Conservation (phyloP, 2,888 invertebrate species). For the Euphydryas editha region DNA sequence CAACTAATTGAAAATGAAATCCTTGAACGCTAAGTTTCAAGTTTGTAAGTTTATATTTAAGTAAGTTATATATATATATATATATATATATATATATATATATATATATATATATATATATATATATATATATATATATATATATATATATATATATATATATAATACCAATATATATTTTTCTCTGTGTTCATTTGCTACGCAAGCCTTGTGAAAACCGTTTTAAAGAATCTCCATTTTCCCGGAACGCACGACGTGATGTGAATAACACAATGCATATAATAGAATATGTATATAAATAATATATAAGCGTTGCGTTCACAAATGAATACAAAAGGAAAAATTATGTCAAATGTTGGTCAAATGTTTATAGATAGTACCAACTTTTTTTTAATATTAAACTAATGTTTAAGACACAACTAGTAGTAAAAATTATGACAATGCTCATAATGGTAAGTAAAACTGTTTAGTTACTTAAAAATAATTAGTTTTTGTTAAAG, state of each 20-base stretch:
- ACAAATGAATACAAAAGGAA: neutral
- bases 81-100: too few species aligned
- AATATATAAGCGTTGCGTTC: neutral
- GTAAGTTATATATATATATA: too few species aligned
- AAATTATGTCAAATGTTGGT: too few species aligned
- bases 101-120: too few species aligned
- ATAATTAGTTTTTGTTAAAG: too few species aligned
- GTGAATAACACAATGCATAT: neutral
- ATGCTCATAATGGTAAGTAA: too few species aligned
- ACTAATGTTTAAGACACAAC: too few species aligned
- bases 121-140: too few species aligned
- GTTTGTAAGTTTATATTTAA: neutral
- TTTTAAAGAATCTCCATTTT: neutral
- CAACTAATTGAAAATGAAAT: neutral
- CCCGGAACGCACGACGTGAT: neutral
- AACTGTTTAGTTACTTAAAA: too few species aligned
- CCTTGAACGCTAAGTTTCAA: neutral
- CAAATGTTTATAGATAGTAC: too few species aligned
- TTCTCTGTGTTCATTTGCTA: neutral
- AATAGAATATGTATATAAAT: neutral
- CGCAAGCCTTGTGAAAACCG: neutral
- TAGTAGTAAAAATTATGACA: too few species aligned
- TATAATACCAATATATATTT: neutral
- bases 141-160: neutral
- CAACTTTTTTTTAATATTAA: too few species aligned